Percentiles rank a stretch among this genome's conserved stretches.
phyloP scores from a whole-genome alignment of 2,888 invertebrate species.

The Aricia artaxerxes region DNA sequence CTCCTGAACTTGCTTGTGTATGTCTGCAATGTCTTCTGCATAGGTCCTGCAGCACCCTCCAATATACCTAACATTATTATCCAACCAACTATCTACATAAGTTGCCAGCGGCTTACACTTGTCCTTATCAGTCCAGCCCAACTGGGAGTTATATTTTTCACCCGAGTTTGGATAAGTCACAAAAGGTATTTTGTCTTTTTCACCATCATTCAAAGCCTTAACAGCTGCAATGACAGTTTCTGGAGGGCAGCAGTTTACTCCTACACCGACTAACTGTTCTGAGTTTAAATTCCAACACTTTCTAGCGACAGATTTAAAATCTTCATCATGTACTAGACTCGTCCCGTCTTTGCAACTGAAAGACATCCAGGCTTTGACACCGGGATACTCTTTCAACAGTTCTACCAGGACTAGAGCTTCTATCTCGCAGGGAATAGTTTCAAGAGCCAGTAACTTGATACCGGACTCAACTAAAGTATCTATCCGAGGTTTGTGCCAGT shows the following conservation, averaged over 20 bases:
- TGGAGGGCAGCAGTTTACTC: conserved; percentile 89
- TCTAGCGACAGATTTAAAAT: conserved; percentile 83
- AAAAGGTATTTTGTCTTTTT: conserved; percentile 80
- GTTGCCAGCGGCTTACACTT: conserved; percentile 83
- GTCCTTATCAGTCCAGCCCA: conserved; percentile 84
- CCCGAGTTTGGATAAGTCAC: conserved; percentile 96
- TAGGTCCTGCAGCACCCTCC: conserved; percentile 94
- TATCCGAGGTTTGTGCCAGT: conserved; percentile 92
- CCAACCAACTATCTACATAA: conserved; percentile 88
- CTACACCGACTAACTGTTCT: conserved; percentile 87
- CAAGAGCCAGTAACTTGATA: conserved; percentile 92
- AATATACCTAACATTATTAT: conserved; percentile 88
- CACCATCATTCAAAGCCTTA: conserved; percentile 52
- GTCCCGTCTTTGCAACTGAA: conserved; percentile 87
- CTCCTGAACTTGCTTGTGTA: conserved; percentile 52
- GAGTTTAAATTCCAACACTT: conserved; percentile 84
- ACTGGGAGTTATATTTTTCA: conserved; percentile 83
- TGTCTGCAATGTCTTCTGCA: conserved; percentile 86
- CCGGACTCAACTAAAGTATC: conserved; percentile 87
- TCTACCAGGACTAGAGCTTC: conserved; percentile 91
- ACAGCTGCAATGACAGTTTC: conserved; percentile 58
- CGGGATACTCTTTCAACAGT: conserved; percentile 88
- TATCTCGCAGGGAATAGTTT: conserved; percentile 92
- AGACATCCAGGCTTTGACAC: conserved; percentile 91
- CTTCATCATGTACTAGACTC: conserved; percentile 87